Base-by-base conservation (phyloP, 2,113 vertebrate species). In the Myotis brandtii region DNA sequence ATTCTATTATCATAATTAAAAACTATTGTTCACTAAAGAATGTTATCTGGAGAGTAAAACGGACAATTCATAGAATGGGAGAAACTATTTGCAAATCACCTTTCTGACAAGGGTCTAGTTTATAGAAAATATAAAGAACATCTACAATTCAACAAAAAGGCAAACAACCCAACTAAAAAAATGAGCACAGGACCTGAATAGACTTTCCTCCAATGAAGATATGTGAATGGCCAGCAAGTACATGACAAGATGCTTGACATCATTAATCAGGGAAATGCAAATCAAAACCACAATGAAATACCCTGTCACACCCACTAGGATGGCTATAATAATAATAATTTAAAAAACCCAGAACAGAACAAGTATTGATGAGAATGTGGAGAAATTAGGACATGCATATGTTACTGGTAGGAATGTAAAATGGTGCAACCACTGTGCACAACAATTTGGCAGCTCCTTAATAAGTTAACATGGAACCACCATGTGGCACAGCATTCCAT, bases 1-100 rank as follows among this genome's bases (percentile, higher is more conserved):
- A 76, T 52, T 83, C 70, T 70, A 75, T n/a, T n/a, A n/a, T n/a
- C n/a, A n/a, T n/a, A 94, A 89, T 77, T 83, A 69, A 93, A 92
- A 34, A n/a, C 4, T 75, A 84, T 46, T 79, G 27, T 59, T 95
- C 34, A 59, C 54, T 86, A 69, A 79, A 86, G 14, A 30, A n/a
- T 14, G 62, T 16, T 48, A 69, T 54, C 27, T 87, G 94, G 43
- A 34, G 6, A 84, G 4, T 84, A n/a, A 95, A 82, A 80, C 3
- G 87, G 43, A 83, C 9, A 89, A 34, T 37, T 83, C 50, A 87
- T 8, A 37, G 21, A 79, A 62, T 13, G 8, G 12, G n/a, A 90
- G n/a, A 89, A 93, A 87, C 77, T 90, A 66, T 52, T 70, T 81
- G 70, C 23, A 90, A 90, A 46, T 76, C 12, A 5, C 30, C 12